Evolutionary conservation across 2,113 vertebrate species (phyloP).

Genomic region (Oceanodroma tethys): DNA sequence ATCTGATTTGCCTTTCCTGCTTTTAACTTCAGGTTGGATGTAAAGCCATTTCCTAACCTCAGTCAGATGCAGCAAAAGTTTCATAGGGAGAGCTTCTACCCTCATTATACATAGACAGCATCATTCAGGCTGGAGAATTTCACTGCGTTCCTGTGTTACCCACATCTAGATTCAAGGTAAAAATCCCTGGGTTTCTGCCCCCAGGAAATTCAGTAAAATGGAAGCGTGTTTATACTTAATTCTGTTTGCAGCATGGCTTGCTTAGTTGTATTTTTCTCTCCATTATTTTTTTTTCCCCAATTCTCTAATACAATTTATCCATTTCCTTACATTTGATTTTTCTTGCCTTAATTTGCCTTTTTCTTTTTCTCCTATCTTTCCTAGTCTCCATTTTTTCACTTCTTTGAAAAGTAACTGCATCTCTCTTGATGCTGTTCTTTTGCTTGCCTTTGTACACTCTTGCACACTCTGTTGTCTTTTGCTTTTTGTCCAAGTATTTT

Average conservation of each 20-base stretch:
- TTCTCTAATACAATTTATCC: not conserved
- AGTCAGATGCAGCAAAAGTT: not conserved
- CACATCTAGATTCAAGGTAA: not conserved
- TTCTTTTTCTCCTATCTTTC: not conserved
- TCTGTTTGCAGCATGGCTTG: not conserved
- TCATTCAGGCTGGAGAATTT: not conserved
- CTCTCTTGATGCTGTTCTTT: not conserved
- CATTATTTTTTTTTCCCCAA: not conserved
- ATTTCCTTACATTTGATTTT: not conserved
- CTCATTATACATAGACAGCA: rapidly evolving
- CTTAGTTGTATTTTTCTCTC: not conserved
- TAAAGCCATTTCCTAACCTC: not conserved
- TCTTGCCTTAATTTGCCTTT: not conserved
- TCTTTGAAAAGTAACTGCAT: not conserved
- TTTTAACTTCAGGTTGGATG: not conserved
- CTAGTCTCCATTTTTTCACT: not conserved
- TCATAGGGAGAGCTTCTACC: not conserved
- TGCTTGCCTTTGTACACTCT: not conserved
- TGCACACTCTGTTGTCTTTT: not conserved
- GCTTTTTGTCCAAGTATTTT: not conserved
- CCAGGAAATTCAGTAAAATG: not conserved
- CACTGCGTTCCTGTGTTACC: not conserved
- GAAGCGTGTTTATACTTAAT: not conserved
- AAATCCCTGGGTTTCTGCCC: not conserved
- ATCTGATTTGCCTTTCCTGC: not conserved